Evolutionary conservation across 2,113 vertebrate genomes (phyloP), one percentile per base, ranked within the genome.

Genomic region (Bothrops jararaca): DNA sequence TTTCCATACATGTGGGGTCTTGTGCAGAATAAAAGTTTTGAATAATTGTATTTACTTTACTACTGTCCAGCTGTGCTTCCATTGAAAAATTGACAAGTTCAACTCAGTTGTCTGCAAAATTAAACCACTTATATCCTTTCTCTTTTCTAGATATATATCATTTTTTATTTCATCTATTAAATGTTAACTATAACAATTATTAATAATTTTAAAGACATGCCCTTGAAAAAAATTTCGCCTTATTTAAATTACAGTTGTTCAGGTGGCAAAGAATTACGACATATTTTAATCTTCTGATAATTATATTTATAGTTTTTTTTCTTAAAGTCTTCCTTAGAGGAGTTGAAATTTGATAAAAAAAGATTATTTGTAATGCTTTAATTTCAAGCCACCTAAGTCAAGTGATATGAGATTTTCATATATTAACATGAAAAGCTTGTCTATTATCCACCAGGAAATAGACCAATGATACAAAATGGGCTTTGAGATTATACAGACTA

Each of bases 341-440:
- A 2, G 4, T 3, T 48, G 58, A 94, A 90, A 56, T 92, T 80
- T 23, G 90, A 23, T 90, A 64, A 23, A 96, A 96, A 57, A 95
- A 88, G 95, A 95, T 91, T 91, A 86, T 85, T 58, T 91, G 15
- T 69, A 52, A 50, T 39, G 94, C 57, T 88, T 91, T 64, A 93
- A 95, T 94, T 95, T 95, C 91, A 95, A 93, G n/a, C n/a, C 60
- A 1, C 7, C n/a, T 95, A 95, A 92, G 91, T 91, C 90, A 95
- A 95, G 53, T 95, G 89, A 91, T 92, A 86, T 93, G 94, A 94
- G 54, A 90, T 96, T 90, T 85, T 95, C 39, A 85, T 80, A 56
- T 86, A 50, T 90, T 90, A 88, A 92, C 56, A 88, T 57, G 4
- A 3, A 80, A 93, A 85, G 80, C 93, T 9, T 89, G 90, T 20